Percentiles rank a stretch among this genome's conserved stretches.
Evolutionary conservation across 2,113 vertebrate species (phyloP).

Genomic region (Myxocyprinus asiaticus): DNA sequence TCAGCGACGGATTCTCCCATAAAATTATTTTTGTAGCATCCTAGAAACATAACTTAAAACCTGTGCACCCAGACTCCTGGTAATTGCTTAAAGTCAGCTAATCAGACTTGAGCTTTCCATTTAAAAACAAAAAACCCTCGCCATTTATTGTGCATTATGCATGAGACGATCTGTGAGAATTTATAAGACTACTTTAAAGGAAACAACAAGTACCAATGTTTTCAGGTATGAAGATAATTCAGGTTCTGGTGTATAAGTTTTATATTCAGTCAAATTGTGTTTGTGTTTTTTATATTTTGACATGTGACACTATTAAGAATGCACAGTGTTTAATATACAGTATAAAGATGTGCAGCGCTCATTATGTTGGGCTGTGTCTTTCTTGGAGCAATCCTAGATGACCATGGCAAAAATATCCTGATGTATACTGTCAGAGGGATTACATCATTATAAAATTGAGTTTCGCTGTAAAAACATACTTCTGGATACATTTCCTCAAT

Average conservation of each 20-base stretch:
- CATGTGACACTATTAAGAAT: not conserved
- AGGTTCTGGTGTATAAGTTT: not conserved
- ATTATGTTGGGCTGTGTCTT: not conserved
- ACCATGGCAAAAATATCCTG: constrained; percentile 17
- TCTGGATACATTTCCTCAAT: constrained; percentile 49
- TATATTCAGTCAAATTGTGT: not conserved
- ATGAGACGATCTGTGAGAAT: no score
- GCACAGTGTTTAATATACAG: not conserved
- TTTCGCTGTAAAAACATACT: constrained; percentile 47
- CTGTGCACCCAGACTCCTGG: no score
- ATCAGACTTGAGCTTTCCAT: no score
- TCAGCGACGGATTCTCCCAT: no score
- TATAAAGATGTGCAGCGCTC: not conserved
- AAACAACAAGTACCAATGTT: no score
- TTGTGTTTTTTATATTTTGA: not conserved
- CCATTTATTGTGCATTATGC: no score
- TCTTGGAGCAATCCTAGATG: constrained; percentile 24
- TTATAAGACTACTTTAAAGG: no score
- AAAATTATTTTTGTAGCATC: no score
- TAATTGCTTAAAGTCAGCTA: no score
- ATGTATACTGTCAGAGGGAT: constrained; percentile 35
- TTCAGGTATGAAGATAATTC: no score
- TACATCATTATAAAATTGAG: constrained; percentile 46
- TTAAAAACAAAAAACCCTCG: no score
- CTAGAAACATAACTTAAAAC: no score